Base-by-base conservation (phyloP, 2,113 vertebrate genomes). In the Solea solea region DNA sequence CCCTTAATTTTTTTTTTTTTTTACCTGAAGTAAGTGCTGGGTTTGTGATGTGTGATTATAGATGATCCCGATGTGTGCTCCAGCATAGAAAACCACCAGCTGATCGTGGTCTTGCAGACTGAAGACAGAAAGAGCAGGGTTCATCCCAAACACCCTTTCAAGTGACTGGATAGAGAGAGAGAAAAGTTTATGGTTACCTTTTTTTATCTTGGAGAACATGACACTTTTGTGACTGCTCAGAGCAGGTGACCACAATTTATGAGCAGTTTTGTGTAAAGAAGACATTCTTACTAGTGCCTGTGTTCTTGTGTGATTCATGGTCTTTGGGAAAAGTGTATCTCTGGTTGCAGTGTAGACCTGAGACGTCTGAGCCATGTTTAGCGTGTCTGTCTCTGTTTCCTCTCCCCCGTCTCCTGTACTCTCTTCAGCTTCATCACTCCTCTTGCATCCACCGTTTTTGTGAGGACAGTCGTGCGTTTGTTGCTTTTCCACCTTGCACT, bases 11-110 rank as follows among this genome's bases (percentile, higher is more conserved):
- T 21, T 1, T 21, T 21, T 4, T 11, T 48, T 2, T 61, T 39
- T 55, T 90, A 97, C 98, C 95, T 96, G 94, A 2, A 98, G 93
- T 39, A 94, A 91, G 63, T 91, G 90, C 83, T 97, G 96, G 9
- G 69, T 84, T 45, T 94, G 95, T 44, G 46, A 40, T 11, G 86
- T 86, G 34, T 95, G 57, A 0, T 95, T 93, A 0, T 94, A 94
- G 80, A 98, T 93, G 73, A 99, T 90, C 0, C 84, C 96, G 0
- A 86, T 90, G 83, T 98, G 93, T 15, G 90, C 89, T 4, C 89
- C 92, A 16, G 84, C 49, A 0, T 96, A 98, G 13, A 98, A 91
- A 15, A 97, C 74, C 64, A 96, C 89, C 64, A 76, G 85, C 14
- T 92, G 72, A n/a, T 90, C 83, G 7, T 93, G 73, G 1, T 96